These are phyloP conservation scores for Zaprionus gabonicus DNA, from an alignment of 1,140 invertebrate species.

Conservation along the genomic window DNA sequence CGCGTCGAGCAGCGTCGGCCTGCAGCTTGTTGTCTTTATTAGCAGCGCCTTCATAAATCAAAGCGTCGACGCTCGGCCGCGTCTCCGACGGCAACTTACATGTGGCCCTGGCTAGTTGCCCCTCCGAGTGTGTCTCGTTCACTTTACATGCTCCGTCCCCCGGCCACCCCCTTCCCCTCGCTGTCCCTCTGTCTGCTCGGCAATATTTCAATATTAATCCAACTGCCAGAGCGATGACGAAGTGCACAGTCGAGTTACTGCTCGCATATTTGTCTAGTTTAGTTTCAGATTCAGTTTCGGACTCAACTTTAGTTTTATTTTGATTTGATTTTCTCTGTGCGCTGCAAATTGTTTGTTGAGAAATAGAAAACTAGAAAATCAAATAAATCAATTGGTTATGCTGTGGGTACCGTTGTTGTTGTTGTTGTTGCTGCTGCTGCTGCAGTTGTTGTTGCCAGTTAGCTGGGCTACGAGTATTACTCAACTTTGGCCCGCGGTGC, in stretches of 20 bases:
- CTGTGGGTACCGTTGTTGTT: neutral
- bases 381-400: constrained; percentile 75
- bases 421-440: neutral
- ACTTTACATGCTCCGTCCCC: constrained; percentile 17
- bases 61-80: constrained; percentile 63
- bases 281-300: constrained; percentile 46
- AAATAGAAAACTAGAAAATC: constrained; percentile 62
- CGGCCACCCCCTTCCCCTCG: neutral
- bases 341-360: constrained; percentile 52
- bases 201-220: constrained; percentile 83
- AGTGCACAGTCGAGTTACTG: constrained; percentile 74
- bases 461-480: constrained; percentile 73
- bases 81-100: constrained; percentile 61
- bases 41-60: constrained; percentile 74
- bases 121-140: neutral
- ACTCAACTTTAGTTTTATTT: constrained; percentile 24
- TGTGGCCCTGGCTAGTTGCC: constrained; percentile 57
- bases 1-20: constrained; percentile 37
- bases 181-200: constrained; percentile 15
- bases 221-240: constrained; percentile 81
- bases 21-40: constrained; percentile 82
- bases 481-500: constrained; percentile 65
- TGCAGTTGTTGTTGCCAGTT: constrained; percentile 50
- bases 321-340: constrained; percentile 21
- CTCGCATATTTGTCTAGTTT: constrained; percentile 73